Conservation (phyloP, 2,797 vertebrate species). For the Limosa lapponica region DNA sequence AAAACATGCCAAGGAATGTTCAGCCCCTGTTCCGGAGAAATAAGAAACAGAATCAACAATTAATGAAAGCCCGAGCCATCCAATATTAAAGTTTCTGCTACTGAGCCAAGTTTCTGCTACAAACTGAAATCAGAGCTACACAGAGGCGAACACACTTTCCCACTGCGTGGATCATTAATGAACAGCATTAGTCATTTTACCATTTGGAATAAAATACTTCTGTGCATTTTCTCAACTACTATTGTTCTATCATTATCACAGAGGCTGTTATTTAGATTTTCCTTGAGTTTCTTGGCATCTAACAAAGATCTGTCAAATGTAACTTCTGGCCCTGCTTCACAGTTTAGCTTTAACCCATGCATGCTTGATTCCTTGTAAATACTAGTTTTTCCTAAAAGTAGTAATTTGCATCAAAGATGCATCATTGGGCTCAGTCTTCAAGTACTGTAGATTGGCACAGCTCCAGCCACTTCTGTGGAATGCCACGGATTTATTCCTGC, state of each 20-base stretch:
- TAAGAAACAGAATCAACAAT: neutral
- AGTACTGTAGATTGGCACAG: neutral
- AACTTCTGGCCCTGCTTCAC: neutral
- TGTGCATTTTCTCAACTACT: neutral
- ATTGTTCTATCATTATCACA: neutral
- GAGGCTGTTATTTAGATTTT: neutral
- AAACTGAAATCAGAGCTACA: neutral
- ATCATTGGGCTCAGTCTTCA: neutral
- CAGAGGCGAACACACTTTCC: neutral
- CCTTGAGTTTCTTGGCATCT: neutral
- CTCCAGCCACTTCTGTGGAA: neutral
- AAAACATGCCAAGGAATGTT: neutral
- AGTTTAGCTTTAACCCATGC: neutral
- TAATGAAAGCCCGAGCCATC: neutral
- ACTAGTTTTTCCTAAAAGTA: neutral
- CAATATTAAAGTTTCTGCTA: neutral
- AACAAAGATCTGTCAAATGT: neutral
- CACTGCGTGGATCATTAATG: neutral
- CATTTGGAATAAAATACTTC: neutral
- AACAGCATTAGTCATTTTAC: neutral
- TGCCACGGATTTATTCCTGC: neutral
- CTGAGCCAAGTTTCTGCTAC: neutral
- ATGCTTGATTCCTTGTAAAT: neutral
- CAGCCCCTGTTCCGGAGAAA: neutral
- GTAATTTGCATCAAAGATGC: neutral